These are phyloP conservation scores for Dicentrarchus labrax DNA, from an alignment of 2,113 vertebrate species.

Conservation along the genomic window DNA sequence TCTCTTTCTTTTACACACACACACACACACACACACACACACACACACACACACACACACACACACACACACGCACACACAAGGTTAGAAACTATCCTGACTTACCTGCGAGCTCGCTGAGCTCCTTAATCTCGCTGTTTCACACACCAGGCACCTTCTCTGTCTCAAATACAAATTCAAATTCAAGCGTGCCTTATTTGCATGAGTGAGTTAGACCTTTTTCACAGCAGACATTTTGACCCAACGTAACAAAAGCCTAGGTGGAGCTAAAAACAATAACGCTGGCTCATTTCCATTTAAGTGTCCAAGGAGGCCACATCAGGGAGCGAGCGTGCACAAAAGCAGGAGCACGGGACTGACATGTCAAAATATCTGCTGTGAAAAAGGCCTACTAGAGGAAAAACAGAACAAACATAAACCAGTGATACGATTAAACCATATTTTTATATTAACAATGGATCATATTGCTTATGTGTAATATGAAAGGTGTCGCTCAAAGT, in stretches of 20 bases:
- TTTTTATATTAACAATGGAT: background rate
- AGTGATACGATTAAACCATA: background rate
- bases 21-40: background rate
- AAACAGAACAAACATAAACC: background rate
- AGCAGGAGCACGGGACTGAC: background rate
- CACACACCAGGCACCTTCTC: background rate
- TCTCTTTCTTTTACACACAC: background rate
- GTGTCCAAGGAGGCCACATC: background rate
- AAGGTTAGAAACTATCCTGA: background rate
- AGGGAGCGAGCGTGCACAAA: background rate
- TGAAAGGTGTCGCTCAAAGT: background rate
- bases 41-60: background rate
- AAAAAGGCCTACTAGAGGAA: background rate
- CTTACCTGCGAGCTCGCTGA: background rate
- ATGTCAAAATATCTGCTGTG: background rate
- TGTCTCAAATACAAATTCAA: background rate
- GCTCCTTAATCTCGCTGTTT: background rate
- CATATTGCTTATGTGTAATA: too few relatives aligned
- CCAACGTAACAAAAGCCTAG: background rate
- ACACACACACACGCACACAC: background rate
- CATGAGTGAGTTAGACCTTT: background rate
- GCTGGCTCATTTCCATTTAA: background rate
- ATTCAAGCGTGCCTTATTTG: background rate
- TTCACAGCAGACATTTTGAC: background rate
- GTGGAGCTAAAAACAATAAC: background rate